Percentiles rank a stretch among this genome's conserved stretches.
phyloP scores from a whole-genome alignment of 2,113 vertebrate species.

The Cairina moschata region DNA sequence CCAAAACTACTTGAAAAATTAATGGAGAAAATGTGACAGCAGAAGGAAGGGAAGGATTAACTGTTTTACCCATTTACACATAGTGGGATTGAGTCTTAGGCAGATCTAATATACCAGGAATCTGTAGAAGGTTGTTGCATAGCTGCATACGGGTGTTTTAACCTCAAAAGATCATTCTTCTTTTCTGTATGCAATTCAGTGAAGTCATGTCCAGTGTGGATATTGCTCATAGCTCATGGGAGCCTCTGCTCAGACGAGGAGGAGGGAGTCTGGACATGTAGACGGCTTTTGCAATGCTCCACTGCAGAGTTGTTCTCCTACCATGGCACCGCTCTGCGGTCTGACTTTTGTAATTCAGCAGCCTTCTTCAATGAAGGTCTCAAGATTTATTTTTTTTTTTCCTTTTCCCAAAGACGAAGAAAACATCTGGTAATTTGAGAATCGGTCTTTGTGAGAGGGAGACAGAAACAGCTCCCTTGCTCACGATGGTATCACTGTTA shows the following conservation, averaged over 20 bases:
- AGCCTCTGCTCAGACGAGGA: not conserved
- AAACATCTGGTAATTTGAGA: slow-evolving; percentile 53
- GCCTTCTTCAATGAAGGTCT: not conserved
- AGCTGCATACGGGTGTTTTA: not conserved
- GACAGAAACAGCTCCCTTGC: not conserved
- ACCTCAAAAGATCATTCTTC: not conserved
- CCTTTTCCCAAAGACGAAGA: not conserved
- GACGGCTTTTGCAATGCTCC: not conserved
- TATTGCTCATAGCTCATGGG: not conserved
- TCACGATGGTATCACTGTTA: not conserved
- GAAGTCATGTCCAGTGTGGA: not conserved
- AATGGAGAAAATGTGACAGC: not conserved
- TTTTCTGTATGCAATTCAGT: not conserved
- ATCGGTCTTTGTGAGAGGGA: not conserved
- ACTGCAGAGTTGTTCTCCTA: not conserved
- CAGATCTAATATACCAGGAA: not conserved
- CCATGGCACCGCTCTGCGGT: fast-evolving
- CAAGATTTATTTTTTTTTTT: not conserved
- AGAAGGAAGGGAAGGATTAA: not conserved
- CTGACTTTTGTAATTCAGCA: not conserved
- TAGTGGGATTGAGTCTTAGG: fast-evolving
- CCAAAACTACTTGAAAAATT: not conserved
- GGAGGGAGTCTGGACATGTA: fast-evolving
- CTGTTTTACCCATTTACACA: not conserved
- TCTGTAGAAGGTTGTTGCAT: not conserved